A percentile compares a stretch with the other conserved stretches of the same genome.
Conservation (phyloP, 2,113 vertebrate genomes). For the Heloderma charlesbogerti region DNA sequence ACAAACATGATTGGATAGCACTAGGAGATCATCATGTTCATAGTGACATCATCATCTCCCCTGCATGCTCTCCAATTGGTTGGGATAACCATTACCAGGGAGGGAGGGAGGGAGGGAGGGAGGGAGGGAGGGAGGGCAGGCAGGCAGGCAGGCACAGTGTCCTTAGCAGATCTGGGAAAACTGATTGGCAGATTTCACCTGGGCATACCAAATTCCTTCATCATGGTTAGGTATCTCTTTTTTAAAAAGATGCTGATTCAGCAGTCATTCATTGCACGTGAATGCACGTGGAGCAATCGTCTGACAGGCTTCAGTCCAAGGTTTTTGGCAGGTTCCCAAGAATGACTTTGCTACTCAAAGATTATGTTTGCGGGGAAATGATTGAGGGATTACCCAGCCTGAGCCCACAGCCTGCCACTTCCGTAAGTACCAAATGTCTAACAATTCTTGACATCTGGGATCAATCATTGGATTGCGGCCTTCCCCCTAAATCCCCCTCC, state of each 20-base stretch:
- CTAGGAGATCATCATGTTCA: too few relatives aligned
- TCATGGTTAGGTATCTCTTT: neutral
- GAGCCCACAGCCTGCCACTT: conserved; percentile 62
- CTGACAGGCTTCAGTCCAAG: conserved; percentile 55
- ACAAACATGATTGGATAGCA: neutral
- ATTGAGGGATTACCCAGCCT: conserved; percentile 69
- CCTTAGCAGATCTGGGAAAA: neutral
- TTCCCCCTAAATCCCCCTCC: neutral
- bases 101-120: neutral
- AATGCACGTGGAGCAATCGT: neutral
- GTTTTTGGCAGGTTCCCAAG: conserved; percentile 56
- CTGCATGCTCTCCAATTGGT: too few relatives aligned
- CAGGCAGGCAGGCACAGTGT: neutral
- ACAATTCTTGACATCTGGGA: conserved; percentile 64
- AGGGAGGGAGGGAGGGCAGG: neutral
- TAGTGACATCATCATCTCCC: neutral
- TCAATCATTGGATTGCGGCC: conserved; percentile 14
- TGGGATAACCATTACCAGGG: neutral
- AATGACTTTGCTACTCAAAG: conserved; percentile 62
- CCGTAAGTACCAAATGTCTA: conserved; percentile 57
- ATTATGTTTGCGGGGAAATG: conserved; percentile 70
- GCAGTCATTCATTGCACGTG: conserved; percentile 2
- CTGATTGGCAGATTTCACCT: neutral
- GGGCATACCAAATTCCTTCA: neutral
- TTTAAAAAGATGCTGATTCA: conserved; percentile 42